Evolutionary conservation across 2,797 vertebrate genomes (phyloP).

Genomic region (Cephalopachus bancanus): DNA sequence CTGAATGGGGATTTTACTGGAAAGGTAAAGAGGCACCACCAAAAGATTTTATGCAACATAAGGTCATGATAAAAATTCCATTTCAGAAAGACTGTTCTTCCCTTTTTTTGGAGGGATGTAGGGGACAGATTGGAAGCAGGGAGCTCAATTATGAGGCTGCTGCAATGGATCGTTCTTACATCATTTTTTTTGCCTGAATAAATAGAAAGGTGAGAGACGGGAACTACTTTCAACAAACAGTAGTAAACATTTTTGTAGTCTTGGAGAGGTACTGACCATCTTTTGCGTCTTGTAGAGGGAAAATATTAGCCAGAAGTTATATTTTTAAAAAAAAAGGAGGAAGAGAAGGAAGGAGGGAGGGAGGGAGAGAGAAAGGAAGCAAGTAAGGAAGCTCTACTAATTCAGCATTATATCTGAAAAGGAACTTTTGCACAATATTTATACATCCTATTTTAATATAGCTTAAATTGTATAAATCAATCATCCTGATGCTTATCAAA

Average conservation of each 20-base stretch:
- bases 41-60: neutral
- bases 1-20: neutral
- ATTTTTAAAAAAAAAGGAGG: neutral
- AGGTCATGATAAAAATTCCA: neutral
- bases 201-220: neutral
- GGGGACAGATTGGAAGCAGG: neutral
- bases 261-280: neutral
- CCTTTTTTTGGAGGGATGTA: neutral
- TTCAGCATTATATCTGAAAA: neutral
- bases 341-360: neutral
- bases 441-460: neutral
- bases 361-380: neutral
- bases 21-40: neutral
- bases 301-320: neutral
- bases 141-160: neutral
- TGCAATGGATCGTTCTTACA: neutral
- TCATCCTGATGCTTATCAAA: neutral
- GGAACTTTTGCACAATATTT: conserved; percentile 17
- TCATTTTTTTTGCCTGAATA: neutral
- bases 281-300: neutral
- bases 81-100: neutral
- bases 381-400: neutral
- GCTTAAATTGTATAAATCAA: neutral
- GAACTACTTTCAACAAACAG: neutral
- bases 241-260: neutral